Conservation (phyloP, 2,113 vertebrate species). For the Cyphomyrus discorhynchus region DNA sequence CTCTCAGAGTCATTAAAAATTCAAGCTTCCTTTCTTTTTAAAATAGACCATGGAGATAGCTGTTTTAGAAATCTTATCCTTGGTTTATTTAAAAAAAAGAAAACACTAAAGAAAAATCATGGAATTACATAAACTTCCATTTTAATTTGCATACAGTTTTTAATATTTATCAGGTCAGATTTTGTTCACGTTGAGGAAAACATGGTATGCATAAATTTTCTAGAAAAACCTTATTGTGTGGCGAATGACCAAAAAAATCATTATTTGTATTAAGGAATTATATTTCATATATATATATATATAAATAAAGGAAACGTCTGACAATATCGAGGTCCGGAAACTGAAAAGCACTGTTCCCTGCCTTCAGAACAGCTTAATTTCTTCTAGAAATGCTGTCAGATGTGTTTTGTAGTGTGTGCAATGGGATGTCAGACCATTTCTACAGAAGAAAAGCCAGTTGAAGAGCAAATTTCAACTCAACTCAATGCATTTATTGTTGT, state of each 20-base stretch:
- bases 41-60: conserved; percentile 47
- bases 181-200: not conserved
- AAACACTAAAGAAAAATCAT: not conserved
- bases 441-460: not conserved
- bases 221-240: not conserved
- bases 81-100: conserved; percentile 44
- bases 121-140: not conserved
- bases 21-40: conserved; percentile 24
- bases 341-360: not conserved
- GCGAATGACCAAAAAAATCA: not conserved
- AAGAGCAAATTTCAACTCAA: not conserved
- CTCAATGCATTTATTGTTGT: not conserved
- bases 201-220: not conserved
- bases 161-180: not conserved
- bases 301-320: not conserved
- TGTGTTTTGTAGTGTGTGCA: not conserved
- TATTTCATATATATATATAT: not conserved
- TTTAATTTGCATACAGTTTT: not conserved
- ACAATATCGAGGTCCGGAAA: not conserved
- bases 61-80: conserved; percentile 32
- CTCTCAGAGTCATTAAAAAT: conserved; percentile 49
- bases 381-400: not conserved
- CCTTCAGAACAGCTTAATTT: not conserved
- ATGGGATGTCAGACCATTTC: not conserved
- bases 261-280: not conserved